These are phyloP conservation scores for Cyprinodon diabolis DNA, from an alignment of 2,797 vertebrate species.

Conservation along the genomic window DNA sequence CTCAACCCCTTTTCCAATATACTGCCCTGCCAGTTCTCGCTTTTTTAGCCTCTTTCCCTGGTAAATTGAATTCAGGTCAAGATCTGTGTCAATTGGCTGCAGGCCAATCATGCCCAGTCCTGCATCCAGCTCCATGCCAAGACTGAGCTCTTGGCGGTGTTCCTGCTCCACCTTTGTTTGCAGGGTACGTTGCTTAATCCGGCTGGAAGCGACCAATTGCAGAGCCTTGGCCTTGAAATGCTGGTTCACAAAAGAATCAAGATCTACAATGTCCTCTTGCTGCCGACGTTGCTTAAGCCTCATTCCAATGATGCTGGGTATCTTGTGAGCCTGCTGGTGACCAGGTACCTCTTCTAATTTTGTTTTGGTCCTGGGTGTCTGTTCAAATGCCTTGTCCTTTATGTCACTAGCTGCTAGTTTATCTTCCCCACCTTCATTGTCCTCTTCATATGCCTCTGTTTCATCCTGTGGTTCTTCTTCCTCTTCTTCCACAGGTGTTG, in stretches of 20 bases:
- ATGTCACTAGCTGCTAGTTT: constrained; percentile 31
- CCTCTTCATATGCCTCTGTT: constrained; percentile 1
- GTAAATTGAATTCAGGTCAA: constrained; percentile 32
- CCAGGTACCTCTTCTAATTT: constrained; percentile 17
- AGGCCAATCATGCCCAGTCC: constrained; percentile 62
- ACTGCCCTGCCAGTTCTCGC: constrained; percentile 68
- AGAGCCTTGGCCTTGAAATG: constrained; percentile 83
- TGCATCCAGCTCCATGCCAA: constrained; percentile 59
- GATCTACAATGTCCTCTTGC: constrained; percentile 86
- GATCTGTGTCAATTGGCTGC: constrained; percentile 47
- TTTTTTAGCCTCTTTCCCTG: constrained; percentile 59
- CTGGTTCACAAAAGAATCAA: constrained; percentile 83
- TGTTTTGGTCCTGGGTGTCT: constrained; percentile 44
- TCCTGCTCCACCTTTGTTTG: constrained; percentile 72
- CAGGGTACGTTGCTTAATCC: constrained; percentile 67
- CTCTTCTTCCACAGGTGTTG: constrained; percentile 19
- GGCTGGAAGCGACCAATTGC: constrained; percentile 53
- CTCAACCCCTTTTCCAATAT: constrained; percentile 46
- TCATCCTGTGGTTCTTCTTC: constrained; percentile 50
- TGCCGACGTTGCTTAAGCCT: constrained; percentile 47
- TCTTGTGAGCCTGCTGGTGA: constrained; percentile 29
- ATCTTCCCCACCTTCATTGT: constrained; percentile 37
- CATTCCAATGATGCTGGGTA: constrained; percentile 80
- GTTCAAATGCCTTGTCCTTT: constrained; percentile 26
- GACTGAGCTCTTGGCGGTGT: constrained; percentile 30